Conservation (phyloP, 1,140 invertebrate genomes). For the Drosophila melanogaster region Release_6_plus_ISO1_MT NC_004354.4:17588501-17589000, state of each 20-base stretch:
- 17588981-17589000: slow-evolving; percentile 23
- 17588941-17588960: too few species aligned
- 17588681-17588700: not conserved
- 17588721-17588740: slow-evolving; percentile 29
- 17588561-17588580: slow-evolving; percentile 13
- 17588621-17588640: slow-evolving; percentile 1
- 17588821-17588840: not conserved
- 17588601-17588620: slow-evolving; percentile 1
- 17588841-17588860: not conserved
- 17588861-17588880: not conserved
- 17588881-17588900: not conserved
- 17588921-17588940: too few species aligned
- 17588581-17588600: slow-evolving; percentile 26
- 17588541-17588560: slow-evolving; percentile 32
- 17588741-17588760: slow-evolving; percentile 41
- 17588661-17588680: not conserved
- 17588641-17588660: not conserved
- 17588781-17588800: slow-evolving; percentile 11
- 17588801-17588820: not conserved
- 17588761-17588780: slow-evolving; percentile 30
- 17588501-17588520: slow-evolving; percentile 2
- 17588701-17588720: slow-evolving; percentile 15
- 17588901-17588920: too few species aligned
- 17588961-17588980: not conserved
- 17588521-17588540: slow-evolving; percentile 5